Conservation (phyloP, 2,888 invertebrate species). For the Harpagoxenus sublaevis region DNA sequence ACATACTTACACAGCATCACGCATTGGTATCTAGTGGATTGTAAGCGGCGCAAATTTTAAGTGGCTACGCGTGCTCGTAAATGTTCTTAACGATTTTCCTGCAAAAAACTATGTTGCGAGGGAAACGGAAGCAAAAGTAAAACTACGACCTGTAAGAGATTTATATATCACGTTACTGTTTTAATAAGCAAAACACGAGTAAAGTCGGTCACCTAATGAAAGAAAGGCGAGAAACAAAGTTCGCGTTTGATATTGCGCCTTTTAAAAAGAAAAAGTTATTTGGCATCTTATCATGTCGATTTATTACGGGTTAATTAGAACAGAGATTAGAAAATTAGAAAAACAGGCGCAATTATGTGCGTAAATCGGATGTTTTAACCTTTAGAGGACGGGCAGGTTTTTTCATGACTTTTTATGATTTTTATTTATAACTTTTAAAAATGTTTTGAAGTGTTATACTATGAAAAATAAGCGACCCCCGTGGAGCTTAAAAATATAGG, state of each 20-base stretch:
- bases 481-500: too few species aligned
- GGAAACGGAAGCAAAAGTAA: constrained; percentile 2
- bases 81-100: constrained; percentile 66
- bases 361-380: background rate
- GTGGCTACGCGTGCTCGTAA: constrained; percentile 68
- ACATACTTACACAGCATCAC: background rate
- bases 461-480: too few species aligned
- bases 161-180: constrained; percentile 31
- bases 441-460: too few species aligned
- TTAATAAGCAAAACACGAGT: constrained; percentile 13
- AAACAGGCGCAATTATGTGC: background rate
- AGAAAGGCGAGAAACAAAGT: constrained; percentile 41
- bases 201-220: constrained; percentile 34
- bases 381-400: too few species aligned
- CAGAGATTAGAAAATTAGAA: constrained; percentile 2
- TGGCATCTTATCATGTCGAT: background rate
- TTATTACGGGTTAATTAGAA: background rate
- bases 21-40: constrained; percentile 41
- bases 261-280: background rate
- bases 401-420: too few species aligned
- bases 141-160: background rate
- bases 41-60: constrained; percentile 18
- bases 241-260: background rate
- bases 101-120: constrained; percentile 11
- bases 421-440: too few species aligned